Base-by-base conservation (phyloP, 2,797 vertebrate genomes). In the Trichosurus vulpecula region DNA sequence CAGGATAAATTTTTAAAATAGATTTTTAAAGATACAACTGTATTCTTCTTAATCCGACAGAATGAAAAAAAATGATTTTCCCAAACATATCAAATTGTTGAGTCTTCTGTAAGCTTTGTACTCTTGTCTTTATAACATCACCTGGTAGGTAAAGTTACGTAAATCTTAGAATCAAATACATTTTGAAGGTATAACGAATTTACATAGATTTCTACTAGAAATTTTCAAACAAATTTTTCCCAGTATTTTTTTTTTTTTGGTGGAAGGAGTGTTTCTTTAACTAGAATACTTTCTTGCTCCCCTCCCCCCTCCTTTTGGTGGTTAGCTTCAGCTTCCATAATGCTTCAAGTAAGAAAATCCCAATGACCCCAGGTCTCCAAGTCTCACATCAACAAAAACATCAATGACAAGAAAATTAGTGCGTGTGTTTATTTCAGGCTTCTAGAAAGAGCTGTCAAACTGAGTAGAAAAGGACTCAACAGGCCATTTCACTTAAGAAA, bases 401-500 rank as follows among this genome's bases (percentile, higher is more conserved):
- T 30, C 95, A 97, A 93, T 91, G 96, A 96, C 27, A 90, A 97
- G 95, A 97, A 97, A 97, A 97, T 91, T 96, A 95, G 95, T 91
- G 91, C 66, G 89, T 96, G 25, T 0, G 96, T 58, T 95, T 93
- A 58, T 94, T 96, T 95, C 92, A 41, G 5, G n/a, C 89, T 58
- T 58, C 52, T 89, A 96, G 92, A 95, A 95, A 16, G 22, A 52
- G 81, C 90, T 74, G 92, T 95, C 91, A 93, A 95, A 96, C n/a
- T 87, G 96, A 93, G 92, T 35, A 95, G 95, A 95, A 91, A 87
- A 93, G 92, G 94, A 96, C 55, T 94, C 94, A 95, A 90, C 92
- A 94, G 94, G 95, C 91, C 92, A 53, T 56, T 74, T 92, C 8
- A 13, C 91, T 96, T 96, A 96, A 91, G 96, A 96, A 92, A 97